Conservation (phyloP, 2,113 vertebrate genomes). For the Pelecanus crispus region DNA sequence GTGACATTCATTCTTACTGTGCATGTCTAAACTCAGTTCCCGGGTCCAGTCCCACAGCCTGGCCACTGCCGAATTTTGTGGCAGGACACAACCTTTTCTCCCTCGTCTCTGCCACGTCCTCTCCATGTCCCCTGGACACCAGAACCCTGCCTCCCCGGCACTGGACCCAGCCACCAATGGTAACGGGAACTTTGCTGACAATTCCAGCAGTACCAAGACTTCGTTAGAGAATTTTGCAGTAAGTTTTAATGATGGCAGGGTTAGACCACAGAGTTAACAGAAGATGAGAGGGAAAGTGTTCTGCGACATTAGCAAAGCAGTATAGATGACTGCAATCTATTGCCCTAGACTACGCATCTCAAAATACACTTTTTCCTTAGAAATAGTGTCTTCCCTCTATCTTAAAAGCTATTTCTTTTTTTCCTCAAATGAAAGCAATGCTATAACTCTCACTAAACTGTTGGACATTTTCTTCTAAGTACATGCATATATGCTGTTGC, state of each 20-base stretch:
- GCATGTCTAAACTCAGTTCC: not conserved
- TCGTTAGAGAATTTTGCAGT: not conserved
- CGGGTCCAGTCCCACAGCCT: accelerated
- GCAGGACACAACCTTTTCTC: not conserved
- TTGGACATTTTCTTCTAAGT: not conserved
- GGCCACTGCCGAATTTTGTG: not conserved
- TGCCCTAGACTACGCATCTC: not conserved
- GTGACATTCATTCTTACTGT: not conserved
- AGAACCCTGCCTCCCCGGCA: not conserved
- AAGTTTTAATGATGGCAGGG: not conserved
- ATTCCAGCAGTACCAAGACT: not conserved
- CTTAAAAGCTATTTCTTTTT: not conserved
- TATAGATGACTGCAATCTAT: not conserved
- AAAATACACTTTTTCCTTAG: not conserved
- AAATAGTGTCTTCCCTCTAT: not conserved
- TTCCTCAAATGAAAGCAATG: not conserved
- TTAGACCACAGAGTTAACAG: not conserved
- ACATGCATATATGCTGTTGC: not conserved
- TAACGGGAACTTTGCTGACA: not conserved
- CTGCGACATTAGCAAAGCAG: not conserved
- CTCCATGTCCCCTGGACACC: not conserved
- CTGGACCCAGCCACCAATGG: accelerated
- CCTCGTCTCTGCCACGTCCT: accelerated
- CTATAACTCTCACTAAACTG: not conserved
- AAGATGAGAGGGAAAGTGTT: not conserved